Base-by-base conservation (phyloP, 2,888 invertebrate genomes). In the Pyrocoelia pectoralis region DNA sequence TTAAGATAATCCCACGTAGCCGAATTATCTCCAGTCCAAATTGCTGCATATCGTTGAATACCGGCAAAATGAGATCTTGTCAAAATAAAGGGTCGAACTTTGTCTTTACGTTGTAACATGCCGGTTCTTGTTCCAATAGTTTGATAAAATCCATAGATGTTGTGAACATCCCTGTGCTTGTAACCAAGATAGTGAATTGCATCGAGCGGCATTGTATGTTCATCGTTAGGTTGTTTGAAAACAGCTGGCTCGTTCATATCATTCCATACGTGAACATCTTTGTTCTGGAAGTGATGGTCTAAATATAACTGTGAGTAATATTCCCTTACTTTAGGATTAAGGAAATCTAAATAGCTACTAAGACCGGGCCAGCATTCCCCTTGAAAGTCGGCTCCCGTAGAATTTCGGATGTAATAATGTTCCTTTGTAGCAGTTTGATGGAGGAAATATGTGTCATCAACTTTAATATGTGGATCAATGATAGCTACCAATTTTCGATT, bases 181-280 rank as follows among this genome's bases (percentile, higher is more conserved):
- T 88, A 90, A 10, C 87, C 88, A 73, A 90, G 87, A 78, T 88
- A 87, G 78, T 99, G 98, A 0, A 92, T 78, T 63, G 90, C 86
- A 81, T 98, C 97, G 73, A 95, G 96, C 2, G 93, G 94, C 91
- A 99, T 94, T 0, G 98, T 98, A 13, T 97, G 87, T 83, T 99
- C 98, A 0, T 97, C 97, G 0, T 96, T 96, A 0, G 9, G 10
- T 13, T 41, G 33, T 79, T 94, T 96, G 81, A 99, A 99, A 0
- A 98, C 95, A 2, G 97, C 95, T 0, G 99, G 98, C 78, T 99
- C 98, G 74, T 99, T 99, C 99, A 99, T 99, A 75, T 99, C 99
- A 77, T 98, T 99, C 98, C 98, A 99, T 19, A 94, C 87, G 80
- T 92, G 92, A 0, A 95, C 89, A 73, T 95, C 90, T 12, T 88